Conservation (phyloP, 2,888 invertebrate species). For the Pseudococcus jackbeardsleyi region DNA sequence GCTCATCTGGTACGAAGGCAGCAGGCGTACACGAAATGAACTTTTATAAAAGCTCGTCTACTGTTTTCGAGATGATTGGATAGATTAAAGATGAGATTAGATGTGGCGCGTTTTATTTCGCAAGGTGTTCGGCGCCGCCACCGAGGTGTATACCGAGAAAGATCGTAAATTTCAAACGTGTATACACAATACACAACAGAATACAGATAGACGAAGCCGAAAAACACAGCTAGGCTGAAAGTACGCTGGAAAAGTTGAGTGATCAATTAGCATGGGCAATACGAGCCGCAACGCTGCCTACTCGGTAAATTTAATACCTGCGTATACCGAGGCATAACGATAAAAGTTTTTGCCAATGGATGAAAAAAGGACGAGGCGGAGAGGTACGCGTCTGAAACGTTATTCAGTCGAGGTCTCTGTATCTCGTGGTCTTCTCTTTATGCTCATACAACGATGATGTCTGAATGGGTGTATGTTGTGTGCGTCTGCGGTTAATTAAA, state of each 20-base stretch:
- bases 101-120: background rate
- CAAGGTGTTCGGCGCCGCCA: background rate
- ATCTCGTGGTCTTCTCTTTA: background rate
- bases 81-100: constrained; percentile 20
- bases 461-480: background rate
- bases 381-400: background rate
- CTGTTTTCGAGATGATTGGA: constrained; percentile 6
- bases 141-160: background rate
- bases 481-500: constrained; percentile 33
- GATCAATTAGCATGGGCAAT: background rate
- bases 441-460: background rate
- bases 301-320: background rate
- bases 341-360: background rate
- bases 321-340: background rate
- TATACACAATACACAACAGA: background rate
- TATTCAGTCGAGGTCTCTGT: background rate
- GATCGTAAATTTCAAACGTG: constrained; percentile 17
- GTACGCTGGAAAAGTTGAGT: background rate
- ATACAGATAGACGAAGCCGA: background rate
- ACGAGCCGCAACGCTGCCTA: background rate
- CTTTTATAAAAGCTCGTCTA: constrained; percentile 24
- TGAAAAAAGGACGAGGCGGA: background rate
- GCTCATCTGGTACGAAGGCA: background rate
- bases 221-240: background rate
- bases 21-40: background rate